Evolutionary conservation across 92 coral and sea anemone genomes (phyloP), one percentile per base, ranked within the genome.

Genomic region (Anthopleura xanthogrammica): DNA sequence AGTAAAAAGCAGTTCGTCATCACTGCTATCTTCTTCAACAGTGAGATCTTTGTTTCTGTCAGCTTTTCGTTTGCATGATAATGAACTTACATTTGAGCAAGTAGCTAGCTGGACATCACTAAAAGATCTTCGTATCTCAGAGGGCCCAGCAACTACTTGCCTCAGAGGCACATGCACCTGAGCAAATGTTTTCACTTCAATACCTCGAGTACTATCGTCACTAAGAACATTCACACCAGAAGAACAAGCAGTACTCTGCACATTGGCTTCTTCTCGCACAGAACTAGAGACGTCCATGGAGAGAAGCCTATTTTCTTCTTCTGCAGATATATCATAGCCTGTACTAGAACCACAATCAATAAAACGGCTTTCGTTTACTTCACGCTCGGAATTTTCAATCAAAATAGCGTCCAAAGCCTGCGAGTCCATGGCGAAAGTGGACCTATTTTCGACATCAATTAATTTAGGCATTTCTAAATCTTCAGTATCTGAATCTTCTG

Each of bases 91-190:
- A 14, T 29, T 24, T 13, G 74, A 68, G 17, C 41, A 68, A 68
- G 74, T 68, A 13, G 74, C 74, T 23, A 68, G 5, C 36, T 68
- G 74, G 29, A 5, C 74, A 68, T 68, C 74, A 68, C 74, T 68
- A 2, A 23, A 29, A 29, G 74, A 68, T 16, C 74, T 68, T 11
- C 42, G 42, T 68, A 29, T 68, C 16, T 11, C 41, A 9, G 73
- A 68, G 11, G 74, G 74, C 16, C 42, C 74, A 68, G 16, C 41
- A 11, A 12, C 74, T 68, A 36, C 36, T 36, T 68, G 41, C 16
- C 42, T 36, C 17, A 54, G 16, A 2, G 58, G 58, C 0, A 23
- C 16, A 36, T 29, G 74, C 9, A 68, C 4, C 19, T 68, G 74
- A 36, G 42, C 40, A 36, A 6, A 68, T 0, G 17, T 68, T 19